A percentile compares a stretch with the other conserved stretches of the same genome.
These are phyloP conservation scores for Anarsia innoxiella DNA, from an alignment of 2,888 invertebrate species.

Conservation along the genomic window DNA sequence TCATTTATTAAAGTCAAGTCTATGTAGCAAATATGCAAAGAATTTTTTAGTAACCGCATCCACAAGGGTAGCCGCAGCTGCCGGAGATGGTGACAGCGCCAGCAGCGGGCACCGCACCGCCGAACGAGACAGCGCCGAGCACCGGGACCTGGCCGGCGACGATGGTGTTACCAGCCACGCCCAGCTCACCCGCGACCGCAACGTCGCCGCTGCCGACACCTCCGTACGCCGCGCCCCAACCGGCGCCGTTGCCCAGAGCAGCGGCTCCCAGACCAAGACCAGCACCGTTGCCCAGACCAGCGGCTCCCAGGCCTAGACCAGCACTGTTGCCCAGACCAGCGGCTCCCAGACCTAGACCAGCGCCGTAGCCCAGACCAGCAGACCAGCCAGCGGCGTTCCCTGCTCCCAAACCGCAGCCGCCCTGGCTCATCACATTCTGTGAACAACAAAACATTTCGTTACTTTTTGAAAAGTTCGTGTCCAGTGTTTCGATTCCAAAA, in stretches of 20 bases:
- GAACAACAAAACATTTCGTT: too few relatives aligned
- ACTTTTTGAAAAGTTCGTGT: too few relatives aligned
- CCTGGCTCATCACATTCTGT: background rate
- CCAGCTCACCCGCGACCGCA: slow-evolving; percentile 21
- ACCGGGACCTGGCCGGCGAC: slow-evolving; percentile 36
- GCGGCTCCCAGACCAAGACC: background rate
- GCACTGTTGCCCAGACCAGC: background rate
- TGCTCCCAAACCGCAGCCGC: background rate
- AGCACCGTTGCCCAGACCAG: background rate
- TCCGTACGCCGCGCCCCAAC: slow-evolving; percentile 26
- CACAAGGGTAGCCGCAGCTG: slow-evolving; percentile 35
- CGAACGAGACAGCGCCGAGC: slow-evolving; percentile 33
- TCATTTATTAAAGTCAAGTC: too few relatives aligned
- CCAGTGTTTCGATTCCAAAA: too few relatives aligned
- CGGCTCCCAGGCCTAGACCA: slow-evolving; percentile 9
- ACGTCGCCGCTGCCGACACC: slow-evolving; percentile 24
- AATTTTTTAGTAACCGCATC: slow-evolving; percentile 16
- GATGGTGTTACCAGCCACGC: slow-evolving; percentile 27
- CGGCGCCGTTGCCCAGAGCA: slow-evolving; percentile 23
- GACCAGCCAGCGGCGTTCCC: background rate
- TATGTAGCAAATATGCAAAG: too few relatives aligned
- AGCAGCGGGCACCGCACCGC: slow-evolving; percentile 34
- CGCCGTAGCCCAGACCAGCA: background rate
- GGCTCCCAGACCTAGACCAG: too few relatives aligned
- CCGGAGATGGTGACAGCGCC: slow-evolving; percentile 40